These are phyloP conservation scores for Drosophila picticornis DNA, from an alignment of 2,888 invertebrate species.

Conservation along the genomic window DNA sequence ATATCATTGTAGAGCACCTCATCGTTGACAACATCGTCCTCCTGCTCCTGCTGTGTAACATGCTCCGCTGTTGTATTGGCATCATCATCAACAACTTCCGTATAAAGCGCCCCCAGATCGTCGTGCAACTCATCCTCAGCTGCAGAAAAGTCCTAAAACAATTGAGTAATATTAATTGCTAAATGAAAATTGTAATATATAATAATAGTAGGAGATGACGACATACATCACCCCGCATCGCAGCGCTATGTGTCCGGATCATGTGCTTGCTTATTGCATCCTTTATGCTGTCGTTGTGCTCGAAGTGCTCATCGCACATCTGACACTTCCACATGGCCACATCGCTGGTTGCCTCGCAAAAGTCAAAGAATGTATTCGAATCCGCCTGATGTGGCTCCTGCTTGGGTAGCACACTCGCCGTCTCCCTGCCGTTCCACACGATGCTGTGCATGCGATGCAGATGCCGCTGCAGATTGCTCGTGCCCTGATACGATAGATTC, in stretches of 20 bases:
- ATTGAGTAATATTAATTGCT: not conserved
- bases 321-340: slow-evolving; percentile 58
- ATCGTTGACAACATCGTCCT: slow-evolving; percentile 24
- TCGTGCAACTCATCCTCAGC: slow-evolving; percentile 19
- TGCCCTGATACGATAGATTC: slow-evolving; percentile 76
- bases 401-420: not conserved
- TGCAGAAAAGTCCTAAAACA: slow-evolving; percentile 20
- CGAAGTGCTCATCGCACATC: slow-evolving; percentile 70
- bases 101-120: slow-evolving; percentile 29
- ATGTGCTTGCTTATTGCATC: slow-evolving; percentile 39
- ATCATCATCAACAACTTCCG: slow-evolving; percentile 19
- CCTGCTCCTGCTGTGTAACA: not conserved
- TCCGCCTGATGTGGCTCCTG: slow-evolving; percentile 17
- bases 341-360: slow-evolving; percentile 41
- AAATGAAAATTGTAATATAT: not conserved
- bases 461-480: slow-evolving; percentile 78
- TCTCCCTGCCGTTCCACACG: slow-evolving; percentile 39
- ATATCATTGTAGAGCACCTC: slow-evolving; percentile 48
- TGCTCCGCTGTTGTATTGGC: not conserved
- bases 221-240: slow-evolving; percentile 41
- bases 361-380: slow-evolving; percentile 36
- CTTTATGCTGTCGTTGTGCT: slow-evolving; percentile 50
- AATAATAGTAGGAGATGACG: no score
- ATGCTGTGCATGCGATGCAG: slow-evolving; percentile 80
- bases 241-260: slow-evolving; percentile 52